Evolutionary conservation across 2,113 vertebrate species (phyloP).

Genomic region (Menidia beryllina): DNA sequence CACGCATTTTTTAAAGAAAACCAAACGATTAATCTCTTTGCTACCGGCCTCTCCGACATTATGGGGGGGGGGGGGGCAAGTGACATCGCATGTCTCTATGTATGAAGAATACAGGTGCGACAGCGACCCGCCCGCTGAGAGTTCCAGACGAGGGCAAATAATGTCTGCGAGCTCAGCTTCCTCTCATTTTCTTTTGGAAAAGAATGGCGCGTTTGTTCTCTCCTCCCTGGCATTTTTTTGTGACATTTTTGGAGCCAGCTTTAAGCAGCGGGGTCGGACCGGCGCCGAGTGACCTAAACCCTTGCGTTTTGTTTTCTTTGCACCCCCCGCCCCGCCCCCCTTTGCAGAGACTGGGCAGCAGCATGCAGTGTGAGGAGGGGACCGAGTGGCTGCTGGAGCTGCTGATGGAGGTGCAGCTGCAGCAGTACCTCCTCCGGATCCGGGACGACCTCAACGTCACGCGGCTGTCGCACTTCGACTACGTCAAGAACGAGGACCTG

Average conservation of each 20-base stretch:
- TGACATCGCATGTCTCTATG: no score
- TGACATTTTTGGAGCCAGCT: slow-evolving; percentile 17
- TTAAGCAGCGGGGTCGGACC: slow-evolving; percentile 9
- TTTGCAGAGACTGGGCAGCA: slow-evolving; percentile 82
- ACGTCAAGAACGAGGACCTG: slow-evolving; percentile 98
- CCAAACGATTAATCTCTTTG: no score
- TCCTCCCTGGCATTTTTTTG: no score
- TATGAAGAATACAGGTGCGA: no score
- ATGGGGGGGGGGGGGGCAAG: no score
- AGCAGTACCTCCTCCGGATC: slow-evolving; percentile 95
- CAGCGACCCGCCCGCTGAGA: no score
- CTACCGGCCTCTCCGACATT: no score
- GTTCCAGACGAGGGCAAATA: slow-evolving; percentile 1
- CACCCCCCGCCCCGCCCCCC: no score
- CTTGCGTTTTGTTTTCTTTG: neutral
- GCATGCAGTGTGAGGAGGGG: slow-evolving; percentile 93
- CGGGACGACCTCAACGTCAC: slow-evolving; percentile 97
- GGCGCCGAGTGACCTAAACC: neutral
- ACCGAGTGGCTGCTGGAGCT: slow-evolving; percentile 95
- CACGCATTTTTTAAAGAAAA: no score
- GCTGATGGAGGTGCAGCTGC: slow-evolving; percentile 93
- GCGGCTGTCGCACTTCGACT: slow-evolving; percentile 96
- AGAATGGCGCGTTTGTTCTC: slow-evolving; percentile 30
- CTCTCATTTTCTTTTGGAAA: slow-evolving; percentile 5
- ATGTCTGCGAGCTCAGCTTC: slow-evolving; percentile 24